Base-by-base conservation (phyloP, 2,888 invertebrate species). In the Pheosia gnoma region DNA sequence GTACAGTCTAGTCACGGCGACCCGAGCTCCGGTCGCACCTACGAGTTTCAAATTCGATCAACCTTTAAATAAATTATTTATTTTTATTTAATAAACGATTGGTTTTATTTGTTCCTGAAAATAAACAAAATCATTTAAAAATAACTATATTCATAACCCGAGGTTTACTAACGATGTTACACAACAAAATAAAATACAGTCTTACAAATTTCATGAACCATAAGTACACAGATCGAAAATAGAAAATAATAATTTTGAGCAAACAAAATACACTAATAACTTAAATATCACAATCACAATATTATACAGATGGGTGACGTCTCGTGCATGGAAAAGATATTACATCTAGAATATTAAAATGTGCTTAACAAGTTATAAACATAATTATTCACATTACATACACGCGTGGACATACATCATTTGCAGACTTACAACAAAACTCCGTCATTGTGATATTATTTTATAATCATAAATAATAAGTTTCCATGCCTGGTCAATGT, bases 171-270 rank as follows among this genome's bases (percentile, higher is more conserved):
- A 91, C 90, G 88, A 91, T 88, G 86, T 90, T 88, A 91, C 88
- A 90, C 90, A 93, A 93, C 88, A 88, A 90, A 91, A 90, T 88
- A 88, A 91, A 86, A 90, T 91, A 93, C 93, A 93, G 93, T 93
- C 93, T 93, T 93, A 92, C 90, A 86, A 92, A 90, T 93, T 92
- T 88, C 91, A 89, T 86, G 87, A 89, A 90, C 83, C 81, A 90
- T 93, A 93, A 93, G 93, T 93, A 93, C 93, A 87, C 80, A 88
- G 87, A 87, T 88, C 85, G 80, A 83, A 83, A 79, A 77, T 67
- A 73, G 78, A 84, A 86, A 82, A 74, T 71, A 82, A 74, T 71
- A 87, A 88, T 87, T 87, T 90, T 91, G 90, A 91, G 90, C 90
- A 89, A 89, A 87, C 82, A 74, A 75, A 84, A 85, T 85, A 79